Evolutionary conservation across 2,888 invertebrate species (phyloP).

Genomic region (Pherbina coryleti): DNA sequence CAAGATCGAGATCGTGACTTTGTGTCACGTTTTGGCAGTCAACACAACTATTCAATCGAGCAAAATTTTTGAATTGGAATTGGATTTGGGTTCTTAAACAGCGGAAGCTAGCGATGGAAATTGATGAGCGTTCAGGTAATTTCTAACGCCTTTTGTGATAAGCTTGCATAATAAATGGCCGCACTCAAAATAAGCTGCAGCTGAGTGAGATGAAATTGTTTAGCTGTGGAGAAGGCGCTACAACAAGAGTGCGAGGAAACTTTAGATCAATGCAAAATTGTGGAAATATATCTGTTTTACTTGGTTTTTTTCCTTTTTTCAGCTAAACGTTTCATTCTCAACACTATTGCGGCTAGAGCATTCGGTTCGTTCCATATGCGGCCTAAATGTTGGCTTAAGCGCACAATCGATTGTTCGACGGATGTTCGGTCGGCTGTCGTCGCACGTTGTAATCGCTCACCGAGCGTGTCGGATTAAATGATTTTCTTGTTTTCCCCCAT

Average conservation of each 20-base stretch:
- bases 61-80: conserved; percentile 42
- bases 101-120: conserved; percentile 52
- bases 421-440: conserved; percentile 21
- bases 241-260: not conserved
- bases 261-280: conserved; percentile 36
- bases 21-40: conserved; percentile 62
- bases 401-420: not conserved
- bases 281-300: not conserved
- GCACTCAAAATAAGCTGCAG: not conserved
- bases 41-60: conserved; percentile 44
- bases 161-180: conserved; percentile 46
- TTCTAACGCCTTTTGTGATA: conserved; percentile 56
- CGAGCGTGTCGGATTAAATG: conserved; percentile 43
- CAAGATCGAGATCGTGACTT: conserved; percentile 61
- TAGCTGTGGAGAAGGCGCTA: conserved; percentile 27
- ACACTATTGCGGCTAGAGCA: not conserved
- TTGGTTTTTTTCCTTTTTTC: too few species aligned
- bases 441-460: conserved; percentile 36
- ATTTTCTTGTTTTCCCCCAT: not conserved
- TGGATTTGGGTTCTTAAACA: conserved; percentile 46
- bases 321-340: conserved; percentile 33
- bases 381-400: conserved; percentile 13
- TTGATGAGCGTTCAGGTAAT: conserved; percentile 51
- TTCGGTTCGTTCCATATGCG: conserved; percentile 24
- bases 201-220: not conserved